Evolutionary conservation across 2,113 vertebrate genomes (phyloP).

Genomic region (Pao palembangensis): DNA sequence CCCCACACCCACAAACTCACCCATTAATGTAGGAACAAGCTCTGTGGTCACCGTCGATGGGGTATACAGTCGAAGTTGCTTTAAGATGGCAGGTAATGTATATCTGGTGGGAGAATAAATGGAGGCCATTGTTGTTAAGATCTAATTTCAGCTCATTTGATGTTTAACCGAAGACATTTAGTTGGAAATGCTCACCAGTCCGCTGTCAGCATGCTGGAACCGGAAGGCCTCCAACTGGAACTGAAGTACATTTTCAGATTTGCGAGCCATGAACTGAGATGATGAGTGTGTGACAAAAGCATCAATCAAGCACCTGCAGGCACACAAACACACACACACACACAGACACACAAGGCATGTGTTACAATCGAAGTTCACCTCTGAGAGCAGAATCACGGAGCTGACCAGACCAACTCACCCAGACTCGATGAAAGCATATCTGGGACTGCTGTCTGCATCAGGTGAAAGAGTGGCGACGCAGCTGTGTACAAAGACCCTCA

Average conservation of each 20-base stretch:
- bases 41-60: conserved; percentile 27
- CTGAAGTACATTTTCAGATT: conserved; percentile 50
- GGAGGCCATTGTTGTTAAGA: background rate
- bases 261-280: conserved; percentile 59
- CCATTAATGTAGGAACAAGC: conserved; percentile 62
- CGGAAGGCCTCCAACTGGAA: conserved; percentile 69
- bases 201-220: conserved; percentile 40
- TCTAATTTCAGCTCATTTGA: background rate
- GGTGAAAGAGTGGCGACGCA: conserved; percentile 62
- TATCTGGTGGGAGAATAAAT: conserved; percentile 39
- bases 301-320: conserved; percentile 68
- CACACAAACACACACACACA: background rate
- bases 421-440: conserved; percentile 68
- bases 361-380: background rate
- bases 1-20: conserved; percentile 34
- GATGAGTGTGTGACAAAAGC: conserved; percentile 49
- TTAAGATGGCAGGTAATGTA: conserved; percentile 70
- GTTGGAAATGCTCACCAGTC: conserved; percentile 25
- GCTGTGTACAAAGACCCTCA: conserved; percentile 65
- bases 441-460: conserved; percentile 45
- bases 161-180: background rate
- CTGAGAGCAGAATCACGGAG: background rate
- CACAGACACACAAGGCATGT: background rate
- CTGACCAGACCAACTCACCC: conserved; percentile 50
- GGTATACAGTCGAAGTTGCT: conserved; percentile 35